Percentiles rank a stretch among this genome's conserved stretches.
phyloP scores from a whole-genome alignment of 2,113 vertebrate species.

The Chamaea fasciata region DNA sequence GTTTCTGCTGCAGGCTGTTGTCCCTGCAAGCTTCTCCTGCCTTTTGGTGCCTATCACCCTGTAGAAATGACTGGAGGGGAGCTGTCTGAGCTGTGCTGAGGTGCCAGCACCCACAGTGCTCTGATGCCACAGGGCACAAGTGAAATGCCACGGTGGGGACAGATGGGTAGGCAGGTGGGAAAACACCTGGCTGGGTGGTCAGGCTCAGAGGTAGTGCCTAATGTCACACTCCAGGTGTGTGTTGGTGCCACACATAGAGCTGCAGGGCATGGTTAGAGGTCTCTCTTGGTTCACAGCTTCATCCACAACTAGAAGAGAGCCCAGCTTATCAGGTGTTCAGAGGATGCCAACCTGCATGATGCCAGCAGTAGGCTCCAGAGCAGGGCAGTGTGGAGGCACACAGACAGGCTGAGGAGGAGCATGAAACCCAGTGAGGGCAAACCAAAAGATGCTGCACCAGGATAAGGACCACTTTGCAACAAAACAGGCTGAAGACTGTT shows the following conservation, averaged over 20 bases:
- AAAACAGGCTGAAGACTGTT: accelerated
- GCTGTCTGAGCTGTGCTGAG: background rate
- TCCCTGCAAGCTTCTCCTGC: background rate
- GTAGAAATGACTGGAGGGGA: background rate
- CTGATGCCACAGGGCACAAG: no score
- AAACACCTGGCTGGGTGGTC: background rate
- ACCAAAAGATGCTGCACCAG: background rate
- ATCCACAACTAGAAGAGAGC: background rate
- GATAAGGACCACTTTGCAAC: background rate
- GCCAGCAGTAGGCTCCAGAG: background rate
- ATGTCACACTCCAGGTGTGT: accelerated
- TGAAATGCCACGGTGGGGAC: accelerated
- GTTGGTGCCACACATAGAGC: accelerated
- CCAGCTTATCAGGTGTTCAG: background rate
- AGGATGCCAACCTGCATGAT: background rate
- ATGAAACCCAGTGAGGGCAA: background rate
- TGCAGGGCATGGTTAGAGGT: accelerated
- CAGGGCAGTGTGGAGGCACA: no score
- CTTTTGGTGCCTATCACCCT: background rate
- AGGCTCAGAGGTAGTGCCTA: background rate
- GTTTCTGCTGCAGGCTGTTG: background rate
- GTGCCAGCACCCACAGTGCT: background rate
- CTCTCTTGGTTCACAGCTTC: background rate
- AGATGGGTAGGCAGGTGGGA: background rate
- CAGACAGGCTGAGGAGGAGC: background rate